phyloP scores from a whole-genome alignment of 1,140 invertebrate genomes.

The Pararge aegeria region DNA sequence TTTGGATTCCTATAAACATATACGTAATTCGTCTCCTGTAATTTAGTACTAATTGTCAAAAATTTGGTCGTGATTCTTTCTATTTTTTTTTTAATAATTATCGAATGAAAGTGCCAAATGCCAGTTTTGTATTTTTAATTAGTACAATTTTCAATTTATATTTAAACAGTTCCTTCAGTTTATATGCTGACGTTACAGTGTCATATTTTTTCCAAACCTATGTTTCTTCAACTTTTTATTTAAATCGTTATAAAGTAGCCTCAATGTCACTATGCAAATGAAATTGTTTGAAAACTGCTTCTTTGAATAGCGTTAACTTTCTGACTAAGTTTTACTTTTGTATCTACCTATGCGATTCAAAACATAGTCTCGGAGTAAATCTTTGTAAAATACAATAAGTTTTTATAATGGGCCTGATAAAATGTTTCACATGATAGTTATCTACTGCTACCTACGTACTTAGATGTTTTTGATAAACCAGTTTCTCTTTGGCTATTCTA shows the following conservation, averaged over 20 bases:
- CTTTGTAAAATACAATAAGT: neutral
- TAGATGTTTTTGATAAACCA: neutral
- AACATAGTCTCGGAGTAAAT: neutral
- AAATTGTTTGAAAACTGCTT: too few relatives aligned
- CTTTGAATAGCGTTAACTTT: neutral
- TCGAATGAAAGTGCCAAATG: constrained; percentile 28
- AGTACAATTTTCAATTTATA: constrained; percentile 13
- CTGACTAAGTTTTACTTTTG: neutral
- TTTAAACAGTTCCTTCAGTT: constrained; percentile 42
- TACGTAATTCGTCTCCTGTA: constrained; percentile 73
- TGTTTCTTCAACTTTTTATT: neutral
- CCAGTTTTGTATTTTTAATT: constrained; percentile 31
- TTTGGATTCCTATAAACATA: constrained; percentile 79
- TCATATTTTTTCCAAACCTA: neutral
- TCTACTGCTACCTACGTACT: neutral
- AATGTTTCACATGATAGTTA: neutral
- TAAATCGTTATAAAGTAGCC: too few relatives aligned
- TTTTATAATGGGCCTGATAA: neutral
- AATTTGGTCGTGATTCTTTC: constrained; percentile 72
- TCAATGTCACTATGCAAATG: too few relatives aligned
- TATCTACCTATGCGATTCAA: neutral
- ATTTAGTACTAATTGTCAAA: constrained; percentile 45
- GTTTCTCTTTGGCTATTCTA: neutral
- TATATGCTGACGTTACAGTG: constrained; percentile 2
- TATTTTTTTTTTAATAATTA: constrained; percentile 37